These are phyloP conservation scores for human DNA, from an alignment of 2,113 vertebrate species.

Conservation along the genomic window GRCh38 chr2:222507001-222507500, in stretches of 20 bases:
- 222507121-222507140: not conserved
- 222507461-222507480: not conserved
- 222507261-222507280: not conserved
- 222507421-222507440: not conserved
- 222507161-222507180: not conserved
- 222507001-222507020: not conserved
- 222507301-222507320: not conserved
- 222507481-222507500: not conserved
- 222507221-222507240: not conserved
- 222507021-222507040: not conserved
- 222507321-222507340: not conserved
- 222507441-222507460: not conserved
- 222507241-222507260: not conserved
- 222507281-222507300: not conserved
- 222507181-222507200: not conserved
- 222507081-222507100: not conserved
- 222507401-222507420: constrained; percentile 2
- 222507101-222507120: not conserved
- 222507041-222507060: no score
- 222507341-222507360: not conserved
- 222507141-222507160: not conserved
- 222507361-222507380: not conserved
- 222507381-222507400: not conserved
- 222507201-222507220: not conserved
- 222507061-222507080: not conserved